phyloP scores from a whole-genome alignment of 2,888 invertebrate genomes.

The Drosophila neotestacea region DNA sequence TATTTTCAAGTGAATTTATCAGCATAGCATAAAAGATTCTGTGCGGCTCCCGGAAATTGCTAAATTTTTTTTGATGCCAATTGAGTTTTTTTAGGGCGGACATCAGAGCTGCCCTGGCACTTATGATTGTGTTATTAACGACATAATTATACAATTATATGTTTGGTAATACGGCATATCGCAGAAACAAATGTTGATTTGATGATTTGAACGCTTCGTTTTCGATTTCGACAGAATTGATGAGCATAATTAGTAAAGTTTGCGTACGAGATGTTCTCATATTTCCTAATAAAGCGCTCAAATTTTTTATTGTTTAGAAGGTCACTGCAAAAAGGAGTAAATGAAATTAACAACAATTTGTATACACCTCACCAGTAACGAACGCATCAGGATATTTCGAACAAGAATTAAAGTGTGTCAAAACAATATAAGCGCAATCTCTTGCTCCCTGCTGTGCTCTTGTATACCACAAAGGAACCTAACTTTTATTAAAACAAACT shows the following conservation, averaged over 20 bases:
- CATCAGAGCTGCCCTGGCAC: constrained; percentile 29
- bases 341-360: not conserved
- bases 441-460: not conserved
- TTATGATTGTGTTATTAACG: constrained; percentile 74
- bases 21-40: constrained; percentile 57
- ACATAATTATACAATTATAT: constrained; percentile 72
- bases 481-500: constrained; percentile 9
- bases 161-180: constrained; percentile 14
- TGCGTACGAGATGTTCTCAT: not conserved
- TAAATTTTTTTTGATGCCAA: constrained; percentile 74
- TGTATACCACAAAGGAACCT: not conserved
- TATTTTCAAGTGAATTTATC: constrained; percentile 76
- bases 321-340: not conserved
- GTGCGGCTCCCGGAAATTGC: constrained; percentile 68
- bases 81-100: constrained; percentile 43
- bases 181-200: constrained; percentile 29
- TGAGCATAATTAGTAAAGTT: constrained; percentile 4
- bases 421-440: constrained; percentile 2
- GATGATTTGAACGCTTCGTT: constrained; percentile 13
- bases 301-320: not conserved
- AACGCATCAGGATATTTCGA: not conserved
- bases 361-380: not conserved
- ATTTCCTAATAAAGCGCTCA: not conserved
- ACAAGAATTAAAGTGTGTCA: too few relatives aligned
- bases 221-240: constrained; percentile 19